phyloP scores from a whole-genome alignment of 2,113 vertebrate genomes.

The Cromileptes altivelis region DNA sequence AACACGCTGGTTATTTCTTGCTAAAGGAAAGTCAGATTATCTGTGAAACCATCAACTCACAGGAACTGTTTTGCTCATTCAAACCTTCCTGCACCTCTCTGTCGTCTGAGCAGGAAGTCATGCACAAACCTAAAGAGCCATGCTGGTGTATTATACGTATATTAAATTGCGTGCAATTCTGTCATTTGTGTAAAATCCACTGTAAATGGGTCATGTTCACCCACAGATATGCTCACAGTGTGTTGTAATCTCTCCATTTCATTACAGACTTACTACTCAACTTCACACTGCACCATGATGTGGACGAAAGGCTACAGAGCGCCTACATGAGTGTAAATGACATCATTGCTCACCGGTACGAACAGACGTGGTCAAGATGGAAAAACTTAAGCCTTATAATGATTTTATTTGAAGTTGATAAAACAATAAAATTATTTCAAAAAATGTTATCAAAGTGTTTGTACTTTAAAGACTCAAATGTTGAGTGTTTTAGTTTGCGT shows the following conservation, averaged over 20 bases:
- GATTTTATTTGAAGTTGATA: not conserved
- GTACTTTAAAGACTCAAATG: not conserved
- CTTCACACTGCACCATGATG: not conserved
- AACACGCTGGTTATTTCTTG: not conserved
- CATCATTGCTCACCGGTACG: not conserved
- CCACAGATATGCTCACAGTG: slow-evolving; percentile 1
- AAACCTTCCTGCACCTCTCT: slow-evolving; percentile 12
- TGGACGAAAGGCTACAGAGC: not conserved
- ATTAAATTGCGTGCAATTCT: not conserved
- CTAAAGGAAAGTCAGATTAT: slow-evolving; percentile 28
- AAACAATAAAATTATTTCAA: not conserved
- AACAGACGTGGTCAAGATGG: not conserved
- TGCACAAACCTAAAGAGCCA: not conserved
- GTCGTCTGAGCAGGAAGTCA: not conserved
- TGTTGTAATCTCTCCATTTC: slow-evolving; percentile 15
- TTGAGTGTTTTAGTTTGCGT: not conserved
- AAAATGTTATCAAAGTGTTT: not conserved
- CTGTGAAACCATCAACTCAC: slow-evolving; percentile 44
- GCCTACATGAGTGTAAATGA: not conserved
- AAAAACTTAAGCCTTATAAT: not conserved
- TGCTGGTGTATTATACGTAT: not conserved
- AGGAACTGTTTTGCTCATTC: slow-evolving; percentile 73
- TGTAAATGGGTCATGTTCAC: not conserved
- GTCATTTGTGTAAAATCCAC: not conserved
- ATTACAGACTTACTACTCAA: not conserved